Percentiles rank a stretch among this genome's conserved stretches.
phyloP scores from a whole-genome alignment of 1,140 invertebrate species.

The Rhagoletis zephyria region DNA sequence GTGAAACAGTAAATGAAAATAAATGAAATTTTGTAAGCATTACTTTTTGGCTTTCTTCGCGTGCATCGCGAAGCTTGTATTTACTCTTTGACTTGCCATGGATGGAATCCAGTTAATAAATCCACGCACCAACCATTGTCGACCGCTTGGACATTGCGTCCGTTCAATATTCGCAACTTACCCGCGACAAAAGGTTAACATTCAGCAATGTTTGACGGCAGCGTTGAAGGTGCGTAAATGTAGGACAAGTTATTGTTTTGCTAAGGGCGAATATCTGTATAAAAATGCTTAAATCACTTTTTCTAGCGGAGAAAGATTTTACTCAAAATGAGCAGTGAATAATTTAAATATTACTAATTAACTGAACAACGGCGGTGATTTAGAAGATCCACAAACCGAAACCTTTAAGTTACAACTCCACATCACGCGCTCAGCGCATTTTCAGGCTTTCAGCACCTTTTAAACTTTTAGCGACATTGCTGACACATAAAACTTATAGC shows the following conservation, averaged over 20 bases:
- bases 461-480: no score
- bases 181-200: background rate
- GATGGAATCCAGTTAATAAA: background rate
- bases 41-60: slow-evolving; percentile 26
- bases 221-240: background rate
- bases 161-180: background rate
- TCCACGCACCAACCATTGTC: background rate
- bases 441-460: no score
- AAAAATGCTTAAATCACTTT: background rate
- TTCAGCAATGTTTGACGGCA: background rate
- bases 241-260: background rate
- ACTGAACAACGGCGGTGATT: background rate
- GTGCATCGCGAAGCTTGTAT: background rate
- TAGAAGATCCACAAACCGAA: no score
- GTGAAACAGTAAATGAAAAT: slow-evolving; percentile 74
- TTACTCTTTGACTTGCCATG: slow-evolving; percentile 15
- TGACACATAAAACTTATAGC: no score
- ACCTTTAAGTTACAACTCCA: no score
- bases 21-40: slow-evolving; percentile 71
- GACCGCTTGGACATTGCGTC: background rate
- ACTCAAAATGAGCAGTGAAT: background rate
- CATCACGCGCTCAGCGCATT: no score
- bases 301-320: background rate
- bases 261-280: background rate
- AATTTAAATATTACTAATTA: background rate